A percentile compares a stretch with the other conserved stretches of the same genome.
Conservation (phyloP, 2,888 invertebrate genomes). For the Eupithecia tripunctaria region DNA sequence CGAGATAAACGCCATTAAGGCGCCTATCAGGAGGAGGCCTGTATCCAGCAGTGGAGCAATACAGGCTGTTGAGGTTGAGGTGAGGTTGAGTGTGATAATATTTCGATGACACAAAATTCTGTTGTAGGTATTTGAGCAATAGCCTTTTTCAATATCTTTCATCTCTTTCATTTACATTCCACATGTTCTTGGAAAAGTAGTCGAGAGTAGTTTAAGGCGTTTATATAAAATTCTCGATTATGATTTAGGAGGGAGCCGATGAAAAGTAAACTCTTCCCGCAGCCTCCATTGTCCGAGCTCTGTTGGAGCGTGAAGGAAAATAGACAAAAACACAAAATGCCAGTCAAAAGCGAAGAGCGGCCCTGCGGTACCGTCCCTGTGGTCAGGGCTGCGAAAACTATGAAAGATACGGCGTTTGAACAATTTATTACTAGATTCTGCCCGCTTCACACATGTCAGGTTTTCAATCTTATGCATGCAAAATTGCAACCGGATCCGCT, state of each 20-base stretch:
- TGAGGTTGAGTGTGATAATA: no score
- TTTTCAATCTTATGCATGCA: neutral
- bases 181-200: neutral
- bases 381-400: constrained; percentile 43
- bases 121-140: neutral
- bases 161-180: neutral
- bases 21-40: no score
- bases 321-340: constrained; percentile 48
- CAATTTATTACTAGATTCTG: neutral
- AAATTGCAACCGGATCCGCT: neutral
- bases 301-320: constrained; percentile 51
- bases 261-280: constrained; percentile 36
- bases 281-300: constrained; percentile 39
- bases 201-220: neutral
- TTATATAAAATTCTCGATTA: constrained; percentile 16
- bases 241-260: constrained; percentile 31
- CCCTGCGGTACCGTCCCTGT: constrained; percentile 31
- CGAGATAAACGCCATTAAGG: no score
- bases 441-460: neutral
- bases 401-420: neutral
- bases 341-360: constrained; percentile 45
- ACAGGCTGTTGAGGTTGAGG: no score
- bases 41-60: no score
- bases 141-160: neutral
- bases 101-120: neutral